phyloP scores from a whole-genome alignment of 2,797 vertebrate species.

The Muraenolepis orangiensis region DNA sequence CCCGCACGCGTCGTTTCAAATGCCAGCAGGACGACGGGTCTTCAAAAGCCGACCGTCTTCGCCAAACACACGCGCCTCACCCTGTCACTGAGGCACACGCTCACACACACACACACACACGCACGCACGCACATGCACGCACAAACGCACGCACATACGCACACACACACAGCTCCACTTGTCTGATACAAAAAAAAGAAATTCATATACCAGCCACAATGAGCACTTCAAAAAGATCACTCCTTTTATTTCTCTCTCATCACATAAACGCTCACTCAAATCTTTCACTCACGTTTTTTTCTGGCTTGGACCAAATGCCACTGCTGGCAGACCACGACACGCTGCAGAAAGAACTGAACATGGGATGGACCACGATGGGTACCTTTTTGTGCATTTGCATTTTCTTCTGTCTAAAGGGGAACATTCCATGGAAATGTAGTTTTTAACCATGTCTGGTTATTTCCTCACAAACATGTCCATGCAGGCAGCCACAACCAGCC shows the following conservation, averaged over 20 bases:
- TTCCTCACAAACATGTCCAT: no score
- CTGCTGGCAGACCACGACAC: conserved; percentile 31
- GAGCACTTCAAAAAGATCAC: no score
- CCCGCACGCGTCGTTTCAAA: conserved; percentile 62
- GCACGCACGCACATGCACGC: not conserved
- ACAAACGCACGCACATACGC: no score
- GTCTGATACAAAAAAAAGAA: not conserved
- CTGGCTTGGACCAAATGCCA: conserved; percentile 47
- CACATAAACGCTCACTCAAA: no score
- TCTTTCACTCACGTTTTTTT: no score
- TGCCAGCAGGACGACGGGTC: conserved; percentile 59
- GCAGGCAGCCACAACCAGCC: no score
- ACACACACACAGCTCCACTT: not conserved
- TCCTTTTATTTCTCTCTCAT: no score
- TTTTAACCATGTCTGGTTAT: no score
- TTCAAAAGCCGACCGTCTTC: conserved; percentile 57
- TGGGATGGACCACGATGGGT: conserved; percentile 39
- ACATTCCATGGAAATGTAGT: no score
- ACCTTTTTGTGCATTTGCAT: conserved; percentile 48
- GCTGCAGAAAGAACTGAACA: conserved; percentile 35
- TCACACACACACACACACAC: not conserved
- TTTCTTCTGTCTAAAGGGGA: conserved; percentile 38
- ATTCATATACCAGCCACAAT: no score
- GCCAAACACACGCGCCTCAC: conserved; percentile 40
- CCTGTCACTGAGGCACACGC: conserved; percentile 11